Base-by-base conservation (phyloP, 2,888 invertebrate genomes). In the Mesorhabditis sp. region DNA sequence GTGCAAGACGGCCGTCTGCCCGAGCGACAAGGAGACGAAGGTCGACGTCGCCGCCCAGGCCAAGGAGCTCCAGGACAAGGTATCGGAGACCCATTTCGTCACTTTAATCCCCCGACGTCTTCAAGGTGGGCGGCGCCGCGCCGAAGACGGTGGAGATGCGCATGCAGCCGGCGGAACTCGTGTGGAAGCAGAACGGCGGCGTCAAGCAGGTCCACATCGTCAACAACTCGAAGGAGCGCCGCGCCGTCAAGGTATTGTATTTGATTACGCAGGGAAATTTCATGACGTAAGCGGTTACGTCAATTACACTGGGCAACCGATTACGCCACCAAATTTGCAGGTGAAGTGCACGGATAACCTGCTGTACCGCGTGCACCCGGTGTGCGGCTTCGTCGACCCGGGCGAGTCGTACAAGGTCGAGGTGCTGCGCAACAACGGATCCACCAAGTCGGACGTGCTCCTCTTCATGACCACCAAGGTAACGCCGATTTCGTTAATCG, bases 311-410 rank as follows among this genome's bases (percentile, higher is more conserved):
- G 28, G 2, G 2, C 28, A 28, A 1, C 2, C 28, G 28, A 28
- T 28, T 28, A 28, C 28, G 28, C 28, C 28, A 28, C 28, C 41
- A 3, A 44, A 62, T 67, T 67, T 70, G 3, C 64, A 74, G 74
- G 63, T 72, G n/a, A 72, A 74, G 45, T 74, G 74, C 66, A 72
- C 74, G 45, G 74, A 74, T 65, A 74, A 74, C 45, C 50, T 62
- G 5, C 70, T 74, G 62, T 74, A 72, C 43, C 72, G 72, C 62
- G 72, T 72, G 65, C 72, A 72, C 62, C 74, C 74, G 45, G 74
- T 74, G 5, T 71, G 42, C 67, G 74, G 72, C 43, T 71, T 74
- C 28, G 74, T 72, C 63, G 74, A 74, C 50, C 74, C 74, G 7
- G 62, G 68, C 28, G 67, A 71, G 42, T 41, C 66, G 4, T 62